These are phyloP conservation scores for Jordanella pulchra DNA, from an alignment of 2,797 vertebrate genomes.

Conservation along the genomic window DNA sequence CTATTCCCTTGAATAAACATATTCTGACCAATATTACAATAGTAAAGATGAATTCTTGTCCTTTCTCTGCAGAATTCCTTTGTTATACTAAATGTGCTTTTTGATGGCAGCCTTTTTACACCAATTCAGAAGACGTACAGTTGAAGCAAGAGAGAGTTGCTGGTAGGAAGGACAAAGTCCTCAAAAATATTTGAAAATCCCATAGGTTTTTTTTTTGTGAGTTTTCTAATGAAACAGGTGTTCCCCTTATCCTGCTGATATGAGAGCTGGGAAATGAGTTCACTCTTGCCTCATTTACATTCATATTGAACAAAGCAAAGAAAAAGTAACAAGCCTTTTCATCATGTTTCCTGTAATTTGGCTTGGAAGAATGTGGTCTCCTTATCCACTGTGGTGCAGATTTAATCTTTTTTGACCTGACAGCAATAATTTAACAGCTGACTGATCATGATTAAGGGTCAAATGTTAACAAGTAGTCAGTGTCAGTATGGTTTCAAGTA, in stretches of 20 bases:
- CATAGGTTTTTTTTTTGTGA: slow-evolving; percentile 42
- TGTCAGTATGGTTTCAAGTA: not conserved
- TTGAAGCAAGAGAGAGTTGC: slow-evolving; percentile 16
- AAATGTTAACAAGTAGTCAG: slow-evolving; percentile 19
- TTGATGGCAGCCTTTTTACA: slow-evolving; percentile 30
- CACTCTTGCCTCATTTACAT: slow-evolving; percentile 59
- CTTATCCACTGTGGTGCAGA: slow-evolving; percentile 18
- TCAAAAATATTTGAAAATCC: slow-evolving; percentile 48
- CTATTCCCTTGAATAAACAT: no score
- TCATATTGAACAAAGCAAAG: slow-evolving; percentile 43
- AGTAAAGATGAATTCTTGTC: slow-evolving; percentile 53
- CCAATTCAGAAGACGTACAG: slow-evolving; percentile 24
- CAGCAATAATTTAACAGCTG: slow-evolving; percentile 28
- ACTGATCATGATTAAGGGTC: slow-evolving; percentile 39
- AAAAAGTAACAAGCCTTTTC: slow-evolving; percentile 44
- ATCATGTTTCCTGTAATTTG: slow-evolving; percentile 43
- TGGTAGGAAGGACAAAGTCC: slow-evolving; percentile 26
- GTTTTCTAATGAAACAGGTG: slow-evolving; percentile 64
- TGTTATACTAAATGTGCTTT: slow-evolving; percentile 46
- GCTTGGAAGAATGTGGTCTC: slow-evolving; percentile 34
- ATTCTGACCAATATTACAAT: no score
- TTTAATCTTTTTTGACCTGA: slow-evolving; percentile 48
- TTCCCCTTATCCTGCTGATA: slow-evolving; percentile 56
- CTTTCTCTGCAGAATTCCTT: slow-evolving; percentile 54
- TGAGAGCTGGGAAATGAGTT: slow-evolving; percentile 59